Conservation (phyloP, 2,113 vertebrate genomes). For the Eleginops maclovinus region DNA sequence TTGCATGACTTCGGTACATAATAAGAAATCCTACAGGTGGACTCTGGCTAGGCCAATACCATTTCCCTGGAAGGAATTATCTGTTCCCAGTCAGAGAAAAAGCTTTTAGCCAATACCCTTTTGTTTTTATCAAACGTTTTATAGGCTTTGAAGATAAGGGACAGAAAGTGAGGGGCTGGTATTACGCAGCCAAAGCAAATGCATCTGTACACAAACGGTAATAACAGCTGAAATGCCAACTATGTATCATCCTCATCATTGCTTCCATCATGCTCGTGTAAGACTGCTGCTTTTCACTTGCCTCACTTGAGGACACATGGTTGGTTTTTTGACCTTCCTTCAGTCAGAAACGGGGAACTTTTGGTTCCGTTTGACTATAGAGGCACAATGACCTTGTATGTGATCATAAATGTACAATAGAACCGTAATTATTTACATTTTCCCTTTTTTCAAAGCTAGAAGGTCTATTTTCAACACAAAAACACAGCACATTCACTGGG, state of each 20-base stretch:
- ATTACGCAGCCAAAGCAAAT: slow-evolving; percentile 25
- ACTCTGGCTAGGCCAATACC: neutral
- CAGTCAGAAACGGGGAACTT: neutral
- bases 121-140: slow-evolving; percentile 24
- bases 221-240: slow-evolving; percentile 50
- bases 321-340: neutral
- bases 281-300: neutral
- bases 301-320: neutral
- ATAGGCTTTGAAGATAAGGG: neutral
- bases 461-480: neutral
- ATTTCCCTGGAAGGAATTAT: neutral
- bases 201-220: slow-evolving; percentile 29
- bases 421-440: neutral
- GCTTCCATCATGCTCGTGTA: slow-evolving; percentile 18
- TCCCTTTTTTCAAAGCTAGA: neutral
- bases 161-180: slow-evolving; percentile 28
- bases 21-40: neutral
- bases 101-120: slow-evolving; percentile 1
- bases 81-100: neutral
- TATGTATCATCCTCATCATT: slow-evolving; percentile 22
- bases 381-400: neutral
- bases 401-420: neutral
- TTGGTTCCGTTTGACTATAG: neutral
- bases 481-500: neutral
- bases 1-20: neutral